Evolutionary conservation across 2,113 vertebrate genomes (phyloP).

Genomic region (Actenoides lindsayi): DNA sequence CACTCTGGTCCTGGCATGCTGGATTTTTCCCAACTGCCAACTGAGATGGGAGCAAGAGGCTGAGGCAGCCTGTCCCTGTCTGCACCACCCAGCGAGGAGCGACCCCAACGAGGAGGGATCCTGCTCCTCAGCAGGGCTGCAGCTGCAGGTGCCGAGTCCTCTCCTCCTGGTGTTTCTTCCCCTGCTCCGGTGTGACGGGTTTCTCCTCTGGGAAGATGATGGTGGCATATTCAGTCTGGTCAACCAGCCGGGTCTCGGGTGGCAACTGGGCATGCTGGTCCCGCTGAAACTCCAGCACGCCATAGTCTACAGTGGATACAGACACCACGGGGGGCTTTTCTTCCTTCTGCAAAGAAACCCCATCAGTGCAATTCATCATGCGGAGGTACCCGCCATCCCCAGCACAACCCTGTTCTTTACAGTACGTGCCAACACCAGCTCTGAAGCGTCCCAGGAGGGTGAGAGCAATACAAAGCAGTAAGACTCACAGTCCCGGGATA

Average conservation of each 20-base stretch:
- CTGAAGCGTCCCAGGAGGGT: background rate
- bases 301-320: slow-evolving; percentile 70
- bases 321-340: background rate
- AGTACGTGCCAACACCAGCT: background rate
- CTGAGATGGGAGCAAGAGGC: background rate
- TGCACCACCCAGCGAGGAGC: rapidly evolving
- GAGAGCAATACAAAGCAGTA: background rate
- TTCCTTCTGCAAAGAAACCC: slow-evolving; percentile 28
- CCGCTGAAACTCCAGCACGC: slow-evolving; percentile 73
- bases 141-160: background rate
- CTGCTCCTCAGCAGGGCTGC: background rate
- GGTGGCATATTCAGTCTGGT: slow-evolving; percentile 74
- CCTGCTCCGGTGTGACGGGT: rapidly evolving
- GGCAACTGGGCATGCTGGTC: background rate
- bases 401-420: background rate
- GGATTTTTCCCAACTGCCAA: background rate
- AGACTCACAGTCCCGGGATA: background rate
- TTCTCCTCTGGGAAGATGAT: slow-evolving; percentile 70
- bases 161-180: background rate
- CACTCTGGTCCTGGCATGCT: rapidly evolving
- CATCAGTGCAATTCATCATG: rapidly evolving
- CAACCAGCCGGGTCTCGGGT: background rate
- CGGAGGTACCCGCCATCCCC: rapidly evolving
- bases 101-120: background rate
- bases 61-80: background rate